Evolutionary conservation across 1,140 invertebrate genomes (phyloP), one percentile per base, ranked within the genome.

Genomic region (Pararge aegeria): DNA sequence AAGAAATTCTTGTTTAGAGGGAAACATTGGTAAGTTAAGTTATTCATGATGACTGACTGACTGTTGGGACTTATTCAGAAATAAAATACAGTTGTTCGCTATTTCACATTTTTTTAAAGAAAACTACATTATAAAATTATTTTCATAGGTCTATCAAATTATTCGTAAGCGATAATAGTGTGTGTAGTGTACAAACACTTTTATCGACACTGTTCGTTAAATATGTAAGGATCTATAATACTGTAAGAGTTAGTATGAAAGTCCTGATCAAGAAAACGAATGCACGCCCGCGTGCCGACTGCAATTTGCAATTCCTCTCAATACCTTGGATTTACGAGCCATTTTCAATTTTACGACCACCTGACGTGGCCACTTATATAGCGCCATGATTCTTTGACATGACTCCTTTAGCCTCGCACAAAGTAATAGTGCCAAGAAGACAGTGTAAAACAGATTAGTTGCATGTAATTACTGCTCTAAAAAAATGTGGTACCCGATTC

Each of bases 311-410:
- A 78, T 69, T 76, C 65, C 56, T 59, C 70, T 80, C 73, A 79
- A 75, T 78, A 78, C 73, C 68, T 60, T 54, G 70, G 73, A 78
- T 82, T 86, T 83, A 80, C 75, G 76, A 79, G 70, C 70, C 72
- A 79, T 83, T 80, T 80, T 65, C 70, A 76, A 84, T 82, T 84
- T 86, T 83, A 86, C 59, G 80, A 82, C 66, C 70, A 53, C 55
- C 68, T 80, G 73, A 77, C 69, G 69, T 64, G 73, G 51, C 73
- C 72, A 75, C 70, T 71, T 70, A 68, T 65, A 71, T 46, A 60
- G 64, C 76, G 70, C 62, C 75, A 68, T 65, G 57, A 70, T 78
- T 65, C 67, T 67, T 65, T 49, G 64, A 67, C 51, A 65, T 57
- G 55, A 52, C 48, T 60, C 46, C 48, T 55, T 52, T 61, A 55